phyloP scores from a whole-genome alignment of 1,140 invertebrate species.

The Listronotus bonariensis region DNA sequence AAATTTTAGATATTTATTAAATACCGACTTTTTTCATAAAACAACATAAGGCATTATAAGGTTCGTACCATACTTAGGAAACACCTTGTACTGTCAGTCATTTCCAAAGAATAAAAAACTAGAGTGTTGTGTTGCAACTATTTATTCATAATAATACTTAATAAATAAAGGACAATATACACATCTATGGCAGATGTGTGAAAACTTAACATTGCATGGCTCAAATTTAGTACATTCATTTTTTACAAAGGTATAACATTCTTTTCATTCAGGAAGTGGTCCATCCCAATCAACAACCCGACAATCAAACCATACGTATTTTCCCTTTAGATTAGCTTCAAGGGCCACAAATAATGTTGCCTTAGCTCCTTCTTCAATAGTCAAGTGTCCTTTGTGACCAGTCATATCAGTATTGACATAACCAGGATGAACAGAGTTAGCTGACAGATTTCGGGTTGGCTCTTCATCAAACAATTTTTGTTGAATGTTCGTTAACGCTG shows the following conservation, averaged over 20 bases:
- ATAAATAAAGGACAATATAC: too few relatives aligned
- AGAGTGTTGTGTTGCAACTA: too few relatives aligned
- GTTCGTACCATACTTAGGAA: too few relatives aligned
- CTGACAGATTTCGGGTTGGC: slow-evolving; percentile 59
- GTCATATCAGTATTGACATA: slow-evolving; percentile 74
- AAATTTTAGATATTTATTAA: too few relatives aligned
- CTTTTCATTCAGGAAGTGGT: slow-evolving; percentile 5
- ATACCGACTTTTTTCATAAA: too few relatives aligned
- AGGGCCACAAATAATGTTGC: slow-evolving; percentile 54
- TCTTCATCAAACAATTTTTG: slow-evolving; percentile 61
- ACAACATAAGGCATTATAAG: too few relatives aligned
- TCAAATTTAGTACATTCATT: too few relatives aligned
- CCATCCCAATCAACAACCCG: slow-evolving; percentile 52
- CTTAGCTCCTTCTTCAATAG: slow-evolving; percentile 64
- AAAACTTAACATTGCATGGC: too few relatives aligned
- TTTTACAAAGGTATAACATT: background rate
- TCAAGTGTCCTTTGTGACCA: slow-evolving; percentile 63
- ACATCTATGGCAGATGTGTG: too few relatives aligned
- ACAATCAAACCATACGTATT: slow-evolving; percentile 55
- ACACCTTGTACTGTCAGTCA: too few relatives aligned
- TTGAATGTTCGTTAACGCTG: slow-evolving; percentile 64
- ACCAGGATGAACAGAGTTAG: slow-evolving; percentile 66
- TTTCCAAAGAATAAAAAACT: too few relatives aligned
- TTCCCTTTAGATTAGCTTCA: slow-evolving; percentile 53
- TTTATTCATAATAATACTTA: too few relatives aligned